phyloP scores from a whole-genome alignment of 2,888 invertebrate species.

The Orchestes rusci region DNA sequence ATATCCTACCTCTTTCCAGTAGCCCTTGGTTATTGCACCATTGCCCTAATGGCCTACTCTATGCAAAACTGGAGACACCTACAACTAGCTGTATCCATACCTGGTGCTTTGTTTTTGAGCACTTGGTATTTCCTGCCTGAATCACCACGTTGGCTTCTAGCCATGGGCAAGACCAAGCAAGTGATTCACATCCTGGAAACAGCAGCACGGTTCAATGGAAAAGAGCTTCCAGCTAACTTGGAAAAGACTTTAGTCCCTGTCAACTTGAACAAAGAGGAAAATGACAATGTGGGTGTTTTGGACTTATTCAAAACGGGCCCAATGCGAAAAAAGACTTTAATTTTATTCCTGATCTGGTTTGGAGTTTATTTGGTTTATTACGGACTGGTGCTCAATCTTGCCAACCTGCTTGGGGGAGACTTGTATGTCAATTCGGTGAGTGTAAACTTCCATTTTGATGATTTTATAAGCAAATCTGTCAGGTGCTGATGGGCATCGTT shows the following conservation, averaged over 20 bases:
- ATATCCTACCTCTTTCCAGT: constrained; percentile 75
- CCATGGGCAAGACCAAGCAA: constrained; percentile 64
- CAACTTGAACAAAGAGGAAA: constrained; percentile 44
- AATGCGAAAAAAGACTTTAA: constrained; percentile 60
- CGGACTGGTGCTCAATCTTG: constrained; percentile 66
- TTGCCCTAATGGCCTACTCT: constrained; percentile 63
- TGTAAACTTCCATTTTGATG: constrained; percentile 17
- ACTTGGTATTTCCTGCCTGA: constrained; percentile 56
- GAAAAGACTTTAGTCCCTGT: constrained; percentile 58
- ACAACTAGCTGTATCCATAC: constrained; percentile 65
- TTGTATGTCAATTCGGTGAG: constrained; percentile 66
- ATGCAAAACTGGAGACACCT: constrained; percentile 66
- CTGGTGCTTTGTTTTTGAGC: constrained; percentile 52
- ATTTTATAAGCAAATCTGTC: constrained; percentile 16
- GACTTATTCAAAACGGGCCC: constrained; percentile 60
- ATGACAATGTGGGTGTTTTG: constrained; percentile 47
- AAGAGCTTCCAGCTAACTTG: constrained; percentile 57
- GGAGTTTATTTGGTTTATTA: constrained; percentile 72
- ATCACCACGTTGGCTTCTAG: constrained; percentile 71
- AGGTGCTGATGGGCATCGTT: constrained; percentile 62
- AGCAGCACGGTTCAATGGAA: constrained; percentile 60
- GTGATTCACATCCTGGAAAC: constrained; percentile 58
- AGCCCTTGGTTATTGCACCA: constrained; percentile 66
- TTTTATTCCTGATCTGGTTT: constrained; percentile 69
- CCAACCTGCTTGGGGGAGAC: constrained; percentile 62